Evolutionary conservation across 2,797 vertebrate species (phyloP), one percentile per base, ranked within the genome.

Genomic region (Scomberomorus guttatus): DNA sequence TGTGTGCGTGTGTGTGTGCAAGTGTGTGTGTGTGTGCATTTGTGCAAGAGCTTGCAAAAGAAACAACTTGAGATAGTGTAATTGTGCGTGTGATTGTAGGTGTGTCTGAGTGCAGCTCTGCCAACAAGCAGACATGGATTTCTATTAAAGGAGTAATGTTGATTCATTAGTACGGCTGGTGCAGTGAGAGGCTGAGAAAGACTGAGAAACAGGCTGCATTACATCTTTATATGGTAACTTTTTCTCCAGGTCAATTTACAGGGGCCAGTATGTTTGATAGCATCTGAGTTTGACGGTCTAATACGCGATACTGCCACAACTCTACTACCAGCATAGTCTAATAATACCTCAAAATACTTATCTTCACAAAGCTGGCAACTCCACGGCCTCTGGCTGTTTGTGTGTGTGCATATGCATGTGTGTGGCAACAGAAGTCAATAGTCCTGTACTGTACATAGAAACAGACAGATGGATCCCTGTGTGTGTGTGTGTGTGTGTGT

Each of bases 101-200:
- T 25, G 54, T 25, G 9, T 50, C 52, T 72, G n/a, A 55, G 76
- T 55, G 56, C 51, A 58, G 51, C 75, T 59, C 56, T 18, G 24
- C 50, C 34, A 10, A 59, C 63, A 6, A 27, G 46, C 67, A 85
- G 77, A 85, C 76, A 87, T 75, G 65, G 72, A 87, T 76, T 82
- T 77, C 77, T 84, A 83, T 83, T 81, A 88, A 67, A 83, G 80
- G 77, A 83, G 64, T 69, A 42, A 79, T 84, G 75, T 80, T 61
- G 81, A 78, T 76, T 89, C 72, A 89, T 86, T 88, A 86, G 67
- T 52, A 64, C 6, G 13, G 61, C 70, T 79, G 72, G 52, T 83
- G 79, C 76, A 77, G 79, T n/a, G 72, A 66, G 68, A 80, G 61
- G 60, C n/a, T n/a, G n/a, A n/a, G n/a, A n/a, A n/a, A 67, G 59